These are phyloP conservation scores for Tokudaia tokunoshimensis DNA, from an alignment of 2,797 vertebrate species.

Conservation along the genomic window DNA sequence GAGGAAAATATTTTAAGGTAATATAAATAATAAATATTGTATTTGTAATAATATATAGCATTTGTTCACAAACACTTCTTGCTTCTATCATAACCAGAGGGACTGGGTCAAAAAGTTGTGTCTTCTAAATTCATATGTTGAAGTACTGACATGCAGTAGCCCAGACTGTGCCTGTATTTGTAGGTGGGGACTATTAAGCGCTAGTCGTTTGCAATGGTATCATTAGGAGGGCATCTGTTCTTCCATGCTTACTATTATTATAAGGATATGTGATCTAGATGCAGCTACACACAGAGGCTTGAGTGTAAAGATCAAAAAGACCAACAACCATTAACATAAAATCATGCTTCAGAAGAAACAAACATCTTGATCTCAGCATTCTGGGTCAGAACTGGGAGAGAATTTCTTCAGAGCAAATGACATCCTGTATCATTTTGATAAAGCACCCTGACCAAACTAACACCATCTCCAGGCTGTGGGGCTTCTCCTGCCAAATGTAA, in stretches of 20 bases:
- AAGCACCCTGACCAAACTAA: background rate
- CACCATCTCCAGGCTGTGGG: background rate
- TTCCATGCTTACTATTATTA: background rate
- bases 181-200: background rate
- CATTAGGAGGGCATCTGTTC: background rate
- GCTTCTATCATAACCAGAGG: constrained; percentile 26
- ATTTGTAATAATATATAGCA: background rate
- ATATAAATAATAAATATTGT: background rate
- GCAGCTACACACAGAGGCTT: background rate
- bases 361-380: background rate
- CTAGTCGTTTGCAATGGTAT: background rate
- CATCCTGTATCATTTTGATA: background rate
- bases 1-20: background rate
- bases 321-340: background rate
- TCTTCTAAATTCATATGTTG: background rate
- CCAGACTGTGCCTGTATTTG: background rate
- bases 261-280: background rate
- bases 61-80: constrained; percentile 1
- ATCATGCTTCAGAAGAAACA: background rate
- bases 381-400: background rate
- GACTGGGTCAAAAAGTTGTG: background rate
- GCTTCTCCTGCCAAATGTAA: background rate
- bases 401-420: background rate
- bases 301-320: background rate
- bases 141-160: background rate